Base-by-base conservation (phyloP, 2,888 invertebrate species). In the Drymonia ruficornis region DNA sequence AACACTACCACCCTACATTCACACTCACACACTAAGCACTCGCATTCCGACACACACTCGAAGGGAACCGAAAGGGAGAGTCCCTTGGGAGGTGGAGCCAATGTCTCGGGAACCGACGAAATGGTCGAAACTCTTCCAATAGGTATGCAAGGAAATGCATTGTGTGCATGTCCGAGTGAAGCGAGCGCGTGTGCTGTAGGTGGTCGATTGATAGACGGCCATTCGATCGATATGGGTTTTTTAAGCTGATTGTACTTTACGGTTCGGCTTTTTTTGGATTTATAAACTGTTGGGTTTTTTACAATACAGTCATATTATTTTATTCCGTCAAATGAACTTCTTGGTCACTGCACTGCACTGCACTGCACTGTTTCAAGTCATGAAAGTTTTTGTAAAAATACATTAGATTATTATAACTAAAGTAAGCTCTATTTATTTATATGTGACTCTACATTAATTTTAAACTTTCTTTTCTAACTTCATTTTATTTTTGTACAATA, bases 1-100 rank as follows among this genome's bases (percentile, higher is more conserved):
- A 71, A 74, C 74, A 71, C 74, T 71, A 76, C 66, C 65, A 73
- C 67, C 66, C 70, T 65, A 78, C 73, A 70, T 72, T 72, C 72
- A 78, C 82, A 82, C 76, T 81, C 70, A 50, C 68, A 63, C 59
- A 67, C 65, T 65, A 52, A 65, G 71, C 62, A 66, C 67, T 67
- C 70, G 65, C 64, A 63, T 70, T 66, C 70, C 69, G 68, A 71
- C 74, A 74, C 83, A 75, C 80, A 83, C 75, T 65, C 54, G 58
- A 67, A 74, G 54, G 56, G 65, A 66, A 66, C 66, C 69, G 87
- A 91, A 88, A 91, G 90, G 89, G 92, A 91, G 87, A 91, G 91
- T 93, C 93, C 89, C 92, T 61, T 53, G 92, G 92, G 91, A 92
- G 92, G 91, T 81, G 91, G 93, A 80, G 92, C 89, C 84, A 89